Conservation (phyloP, 2,888 invertebrate species). For the Pomacea canaliculata region DNA sequence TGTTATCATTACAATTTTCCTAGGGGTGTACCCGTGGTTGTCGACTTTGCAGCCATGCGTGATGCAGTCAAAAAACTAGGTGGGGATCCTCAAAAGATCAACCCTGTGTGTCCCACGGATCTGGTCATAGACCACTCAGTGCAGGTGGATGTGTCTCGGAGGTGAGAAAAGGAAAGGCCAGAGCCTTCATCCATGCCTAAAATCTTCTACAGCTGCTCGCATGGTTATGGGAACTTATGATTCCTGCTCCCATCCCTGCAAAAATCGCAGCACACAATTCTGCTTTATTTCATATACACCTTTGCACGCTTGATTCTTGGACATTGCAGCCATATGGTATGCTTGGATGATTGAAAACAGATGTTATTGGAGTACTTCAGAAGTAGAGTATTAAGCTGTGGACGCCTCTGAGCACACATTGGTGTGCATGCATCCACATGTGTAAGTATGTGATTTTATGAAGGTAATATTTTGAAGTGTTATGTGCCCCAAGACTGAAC, state of each 20-base stretch:
- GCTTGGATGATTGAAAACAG: no score
- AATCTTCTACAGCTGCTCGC: background rate
- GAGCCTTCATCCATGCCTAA: background rate
- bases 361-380: no score
- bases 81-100: constrained; percentile 92
- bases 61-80: constrained; percentile 90
- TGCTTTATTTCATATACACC: no score
- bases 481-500: no score
- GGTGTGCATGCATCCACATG: no score
- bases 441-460: no score
- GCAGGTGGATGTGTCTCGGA: constrained; percentile 90
- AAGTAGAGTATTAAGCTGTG: no score
- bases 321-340: no score
- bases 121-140: constrained; percentile 98
- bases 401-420: no score
- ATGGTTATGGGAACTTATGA: background rate
- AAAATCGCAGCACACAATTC: no score
- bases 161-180: constrained; percentile 60
- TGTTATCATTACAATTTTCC: background rate
- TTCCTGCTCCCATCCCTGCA: background rate
- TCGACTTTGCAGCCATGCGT: constrained; percentile 98
- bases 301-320: no score
- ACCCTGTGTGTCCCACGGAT: constrained; percentile 97
- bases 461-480: no score
- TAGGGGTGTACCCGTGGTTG: constrained; percentile 97